Evolutionary conservation across 1,140 invertebrate species (phyloP).

Genomic region (Pogonomyrmex barbatus): DNA sequence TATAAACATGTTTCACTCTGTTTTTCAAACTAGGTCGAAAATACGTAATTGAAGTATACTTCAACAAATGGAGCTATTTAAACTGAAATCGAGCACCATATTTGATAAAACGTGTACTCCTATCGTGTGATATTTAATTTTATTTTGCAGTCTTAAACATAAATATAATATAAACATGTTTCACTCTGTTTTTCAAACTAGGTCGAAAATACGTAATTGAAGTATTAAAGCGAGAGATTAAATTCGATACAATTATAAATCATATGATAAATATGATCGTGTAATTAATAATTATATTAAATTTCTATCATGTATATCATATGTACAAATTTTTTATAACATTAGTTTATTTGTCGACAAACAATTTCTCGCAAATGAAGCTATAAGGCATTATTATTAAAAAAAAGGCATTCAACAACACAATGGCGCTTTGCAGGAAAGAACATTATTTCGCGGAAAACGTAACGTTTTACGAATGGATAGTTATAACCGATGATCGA

Average conservation of each 20-base stretch:
- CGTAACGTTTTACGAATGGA: slow-evolving; percentile 51
- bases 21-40: neutral
- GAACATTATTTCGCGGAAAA: slow-evolving; percentile 54
- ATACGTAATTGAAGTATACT: neutral
- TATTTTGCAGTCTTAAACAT: neutral
- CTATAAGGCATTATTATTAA: no score
- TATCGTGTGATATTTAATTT: neutral
- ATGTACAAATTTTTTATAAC: neutral
- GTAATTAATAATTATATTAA: neutral
- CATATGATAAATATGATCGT: neutral
- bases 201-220: neutral
- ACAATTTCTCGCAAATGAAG: slow-evolving; percentile 2
- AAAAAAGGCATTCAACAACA: neutral
- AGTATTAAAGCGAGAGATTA: neutral
- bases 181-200: neutral
- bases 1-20: neutral
- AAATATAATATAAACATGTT: neutral
- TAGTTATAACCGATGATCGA: slow-evolving; percentile 63
- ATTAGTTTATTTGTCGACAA: neutral
- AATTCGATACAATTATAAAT: no score
- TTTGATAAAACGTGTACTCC: neutral
- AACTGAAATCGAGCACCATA: neutral
- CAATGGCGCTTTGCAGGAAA: slow-evolving; percentile 20
- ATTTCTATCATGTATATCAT: neutral
- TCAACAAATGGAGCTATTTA: no score